A percentile compares a stretch with the other conserved stretches of the same genome.
Evolutionary conservation across 2,113 vertebrate species (phyloP).

Genomic region (Parus major): DNA sequence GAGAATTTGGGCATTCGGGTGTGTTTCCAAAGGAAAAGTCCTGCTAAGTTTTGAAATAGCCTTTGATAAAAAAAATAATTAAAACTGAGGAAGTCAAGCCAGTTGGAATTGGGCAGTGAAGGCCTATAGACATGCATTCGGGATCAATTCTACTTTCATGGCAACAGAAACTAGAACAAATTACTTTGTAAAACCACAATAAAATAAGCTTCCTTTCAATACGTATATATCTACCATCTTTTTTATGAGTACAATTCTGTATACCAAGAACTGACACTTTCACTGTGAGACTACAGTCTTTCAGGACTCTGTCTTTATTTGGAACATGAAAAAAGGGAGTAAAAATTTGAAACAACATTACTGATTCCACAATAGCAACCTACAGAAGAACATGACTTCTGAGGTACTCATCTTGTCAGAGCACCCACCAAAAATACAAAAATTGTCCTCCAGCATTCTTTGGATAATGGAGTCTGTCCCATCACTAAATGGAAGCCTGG

Average conservation of each 20-base stretch:
- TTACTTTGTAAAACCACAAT: neutral
- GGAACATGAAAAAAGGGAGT: neutral
- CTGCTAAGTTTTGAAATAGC: neutral
- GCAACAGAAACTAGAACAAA: neutral
- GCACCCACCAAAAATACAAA: neutral
- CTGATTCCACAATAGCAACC: neutral
- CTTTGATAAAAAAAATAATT: neutral
- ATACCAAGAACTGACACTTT: neutral
- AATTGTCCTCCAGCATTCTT: neutral
- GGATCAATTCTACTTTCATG: rapidly evolving
- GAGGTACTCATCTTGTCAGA: neutral
- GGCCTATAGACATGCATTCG: rapidly evolving
- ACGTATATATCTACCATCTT: neutral
- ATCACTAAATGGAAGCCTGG: neutral
- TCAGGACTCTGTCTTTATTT: neutral
- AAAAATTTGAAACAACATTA: neutral
- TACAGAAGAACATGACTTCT: neutral
- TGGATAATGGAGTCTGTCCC: neutral
- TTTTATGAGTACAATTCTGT: neutral
- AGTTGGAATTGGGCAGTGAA: neutral
- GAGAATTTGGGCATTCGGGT: neutral
- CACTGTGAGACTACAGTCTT: neutral
- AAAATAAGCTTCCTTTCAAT: neutral
- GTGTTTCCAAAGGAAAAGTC: neutral
- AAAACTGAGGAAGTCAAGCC: neutral